phyloP scores from a whole-genome alignment of 2,888 invertebrate species.

The Creontiades dilutus region DNA sequence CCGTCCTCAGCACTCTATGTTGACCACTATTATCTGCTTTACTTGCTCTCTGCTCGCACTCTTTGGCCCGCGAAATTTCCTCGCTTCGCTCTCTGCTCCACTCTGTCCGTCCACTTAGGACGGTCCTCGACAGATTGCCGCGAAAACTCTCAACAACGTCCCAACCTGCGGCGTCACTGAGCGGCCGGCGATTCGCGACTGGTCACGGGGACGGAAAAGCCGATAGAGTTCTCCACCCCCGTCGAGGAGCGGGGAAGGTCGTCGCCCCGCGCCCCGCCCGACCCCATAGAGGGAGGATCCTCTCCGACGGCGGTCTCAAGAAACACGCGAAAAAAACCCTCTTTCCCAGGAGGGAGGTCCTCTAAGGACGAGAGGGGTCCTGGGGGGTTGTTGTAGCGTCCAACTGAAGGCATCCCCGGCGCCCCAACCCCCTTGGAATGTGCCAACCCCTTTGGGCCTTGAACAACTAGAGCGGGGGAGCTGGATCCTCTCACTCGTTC shows the following conservation, averaged over 20 bases:
- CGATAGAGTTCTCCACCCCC: background rate
- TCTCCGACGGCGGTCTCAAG: background rate
- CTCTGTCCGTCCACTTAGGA: too few relatives aligned
- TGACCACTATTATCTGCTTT: too few relatives aligned
- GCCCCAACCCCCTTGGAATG: slow-evolving; percentile 22
- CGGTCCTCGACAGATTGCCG: too few relatives aligned
- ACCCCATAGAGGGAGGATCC: background rate
- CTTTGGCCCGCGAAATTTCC: too few relatives aligned
- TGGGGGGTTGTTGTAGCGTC: background rate
- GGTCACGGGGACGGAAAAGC: background rate
- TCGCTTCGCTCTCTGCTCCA: too few relatives aligned
- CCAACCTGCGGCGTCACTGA: background rate
- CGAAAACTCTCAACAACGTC: background rate
- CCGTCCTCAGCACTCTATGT: too few relatives aligned
- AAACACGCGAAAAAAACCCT: background rate
- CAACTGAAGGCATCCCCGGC: background rate
- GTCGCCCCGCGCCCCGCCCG: background rate
- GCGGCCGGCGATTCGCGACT: background rate
- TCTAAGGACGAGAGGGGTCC: background rate
- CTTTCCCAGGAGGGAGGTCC: background rate
- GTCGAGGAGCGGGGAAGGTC: background rate
- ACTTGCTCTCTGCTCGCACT: too few relatives aligned
- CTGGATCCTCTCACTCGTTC: slow-evolving; percentile 56
- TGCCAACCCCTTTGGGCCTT: slow-evolving; percentile 60
- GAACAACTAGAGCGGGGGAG: slow-evolving; percentile 66